Base-by-base conservation (phyloP, 2,797 vertebrate genomes). In the Orestias chungarensis region DNA sequence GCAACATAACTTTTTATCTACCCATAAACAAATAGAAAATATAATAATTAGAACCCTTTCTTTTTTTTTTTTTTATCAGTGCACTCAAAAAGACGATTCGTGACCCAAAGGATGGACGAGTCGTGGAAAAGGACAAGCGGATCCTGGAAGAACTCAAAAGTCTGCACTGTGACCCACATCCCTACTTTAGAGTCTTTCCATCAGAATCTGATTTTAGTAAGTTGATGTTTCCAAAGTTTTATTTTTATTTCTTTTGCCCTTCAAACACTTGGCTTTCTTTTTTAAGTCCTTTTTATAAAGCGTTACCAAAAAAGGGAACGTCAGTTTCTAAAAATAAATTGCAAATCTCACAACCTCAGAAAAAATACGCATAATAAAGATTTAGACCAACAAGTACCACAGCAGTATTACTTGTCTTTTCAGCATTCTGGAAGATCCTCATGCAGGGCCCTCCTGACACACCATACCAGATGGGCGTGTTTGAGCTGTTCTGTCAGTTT, bases 401-500 rank as follows among this genome's bases (percentile, higher is more conserved):
- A 38, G 14, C 31, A n/a, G 50, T 25, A 12, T 35, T 52, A 0
- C 12, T 50, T 0, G 66, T 44, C 2, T 55, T 74, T 71, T 66
- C 71, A 93, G 91, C 62, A 0, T 93, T 93, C 73, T 93, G 92
- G 92, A 91, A 79, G 80, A 86, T 93, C 65, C 86, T 91, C 38
- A 83, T 93, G 90, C 74, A 86, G 65, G 92, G 92, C 6, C 91
- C 90, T 27, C 88, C 91, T 59, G 85, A 92, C 6, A 93, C 91
- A 0, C 86, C 91, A 0, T 92, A 92, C 47, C 88, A 87, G 54
- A 77, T 71, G 12, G 92, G 92, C 35, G 78, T 77, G 50, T 93
- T 92, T 83, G 87, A 92, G 86, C 81, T 93, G 42, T 92, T 87
- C 77, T 93, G 91, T 74, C 81, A 92, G 78, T 93, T 93, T 78